Conservation (phyloP, 1,140 invertebrate species). For the Callitettix versicolor region DNA sequence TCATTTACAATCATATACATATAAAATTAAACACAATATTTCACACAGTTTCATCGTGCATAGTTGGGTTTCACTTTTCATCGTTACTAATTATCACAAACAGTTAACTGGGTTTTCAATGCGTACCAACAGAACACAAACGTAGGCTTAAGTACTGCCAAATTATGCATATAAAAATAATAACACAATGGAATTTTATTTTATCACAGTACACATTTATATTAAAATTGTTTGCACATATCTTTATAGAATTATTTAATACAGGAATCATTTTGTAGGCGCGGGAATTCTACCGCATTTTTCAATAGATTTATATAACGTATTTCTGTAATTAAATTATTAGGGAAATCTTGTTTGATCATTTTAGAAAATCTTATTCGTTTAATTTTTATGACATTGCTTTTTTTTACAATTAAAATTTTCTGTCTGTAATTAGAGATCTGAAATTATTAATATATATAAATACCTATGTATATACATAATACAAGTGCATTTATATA, state of each 20-base stretch:
- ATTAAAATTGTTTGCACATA: not conserved
- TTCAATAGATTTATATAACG: no score
- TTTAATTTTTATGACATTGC: not conserved
- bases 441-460: no score
- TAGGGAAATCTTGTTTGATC: not conserved
- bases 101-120: not conserved
- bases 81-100: constrained; percentile 5
- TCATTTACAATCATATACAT: constrained; percentile 11
- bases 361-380: not conserved
- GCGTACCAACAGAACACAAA: not conserved
- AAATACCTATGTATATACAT: no score
- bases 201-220: constrained; percentile 14
- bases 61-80: constrained; percentile 1
- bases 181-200: constrained; percentile 7
- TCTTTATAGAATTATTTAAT: not conserved
- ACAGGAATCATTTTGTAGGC: not conserved
- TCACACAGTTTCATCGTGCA: not conserved
- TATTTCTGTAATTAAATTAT: not conserved
- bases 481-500: no score
- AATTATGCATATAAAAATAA: constrained; percentile 5
- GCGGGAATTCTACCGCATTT: no score
- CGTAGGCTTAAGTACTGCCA: constrained; percentile 6
- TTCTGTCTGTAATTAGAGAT: no score
- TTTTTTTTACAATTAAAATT: no score
- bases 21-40: constrained; percentile 8